These are phyloP conservation scores for Nematostella vectensis DNA, from an alignment of 92 coral and sea anemone genomes.

Conservation along the genomic window DNA sequence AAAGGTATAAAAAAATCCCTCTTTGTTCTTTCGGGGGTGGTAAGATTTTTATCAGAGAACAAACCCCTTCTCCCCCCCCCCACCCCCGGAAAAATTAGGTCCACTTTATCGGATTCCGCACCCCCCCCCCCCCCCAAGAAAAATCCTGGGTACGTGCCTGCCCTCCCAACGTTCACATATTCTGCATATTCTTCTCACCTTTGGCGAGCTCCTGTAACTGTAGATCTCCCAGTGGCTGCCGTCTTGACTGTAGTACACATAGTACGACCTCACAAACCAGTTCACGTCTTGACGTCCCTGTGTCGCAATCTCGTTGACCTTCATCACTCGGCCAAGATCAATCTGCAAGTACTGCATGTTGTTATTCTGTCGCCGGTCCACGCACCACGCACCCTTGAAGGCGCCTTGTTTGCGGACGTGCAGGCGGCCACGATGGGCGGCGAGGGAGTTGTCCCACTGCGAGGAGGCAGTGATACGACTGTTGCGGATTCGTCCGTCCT, in stretches of 20 bases:
- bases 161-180: too few relatives aligned
- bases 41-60: too few relatives aligned
- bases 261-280: conserved; percentile 31
- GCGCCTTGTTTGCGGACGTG: conserved; percentile 11
- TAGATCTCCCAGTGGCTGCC: conserved; percentile 37
- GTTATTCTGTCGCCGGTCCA: conserved; percentile 12
- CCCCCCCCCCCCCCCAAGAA: too few relatives aligned
- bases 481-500: conserved; percentile 35
- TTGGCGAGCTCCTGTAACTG: conserved; percentile 23
- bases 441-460: conserved; percentile 8
- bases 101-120: too few relatives aligned
- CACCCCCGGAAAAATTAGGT: too few relatives aligned
- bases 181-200: too few relatives aligned
- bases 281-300: conserved; percentile 45
- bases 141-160: too few relatives aligned
- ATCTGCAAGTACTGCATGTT: conserved; percentile 33
- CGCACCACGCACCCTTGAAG: conserved; percentile 27
- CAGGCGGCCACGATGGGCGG: conserved; percentile 33
- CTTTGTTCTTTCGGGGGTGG: too few relatives aligned
- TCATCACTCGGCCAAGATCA: conserved; percentile 33
- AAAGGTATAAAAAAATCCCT: too few relatives aligned
- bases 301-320: conserved; percentile 29
- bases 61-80: too few relatives aligned
- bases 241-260: conserved; percentile 25
- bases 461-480: conserved; percentile 33